These are phyloP conservation scores for Lepus timidus DNA, from an alignment of 2,113 vertebrate species.

Conservation along the genomic window DNA sequence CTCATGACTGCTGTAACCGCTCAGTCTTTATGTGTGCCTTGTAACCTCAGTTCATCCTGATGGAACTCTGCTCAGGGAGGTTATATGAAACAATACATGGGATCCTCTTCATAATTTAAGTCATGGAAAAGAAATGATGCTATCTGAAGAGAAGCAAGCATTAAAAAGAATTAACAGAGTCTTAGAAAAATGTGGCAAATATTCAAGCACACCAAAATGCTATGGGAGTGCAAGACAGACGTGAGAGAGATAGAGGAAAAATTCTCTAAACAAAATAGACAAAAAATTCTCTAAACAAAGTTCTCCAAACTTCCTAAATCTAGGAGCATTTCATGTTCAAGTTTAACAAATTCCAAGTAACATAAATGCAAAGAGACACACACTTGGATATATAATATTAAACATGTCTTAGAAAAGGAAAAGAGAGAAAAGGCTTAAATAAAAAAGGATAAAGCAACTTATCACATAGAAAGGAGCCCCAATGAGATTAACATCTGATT, in stretches of 20 bases:
- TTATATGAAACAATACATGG: neutral
- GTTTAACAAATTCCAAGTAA: neutral
- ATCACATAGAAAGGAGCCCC: neutral
- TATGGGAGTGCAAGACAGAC: neutral
- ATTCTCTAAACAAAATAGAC: too few relatives aligned
- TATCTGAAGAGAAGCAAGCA: neutral
- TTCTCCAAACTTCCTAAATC: neutral
- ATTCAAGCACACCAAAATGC: too few relatives aligned
- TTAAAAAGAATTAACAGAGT: neutral
- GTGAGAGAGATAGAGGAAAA: neutral
- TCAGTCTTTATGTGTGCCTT: neutral
- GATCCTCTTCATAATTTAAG: neutral
- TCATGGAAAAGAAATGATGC: too few relatives aligned
- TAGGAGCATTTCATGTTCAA: neutral
- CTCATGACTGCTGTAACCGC: rapidly evolving
- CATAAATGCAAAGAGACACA: neutral
- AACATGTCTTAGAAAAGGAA: neutral
- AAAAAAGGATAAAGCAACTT: neutral
- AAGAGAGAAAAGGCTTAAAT: neutral
- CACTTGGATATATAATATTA: neutral
- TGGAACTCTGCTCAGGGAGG: neutral
- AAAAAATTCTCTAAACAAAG: neutral
- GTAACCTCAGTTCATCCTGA: neutral
- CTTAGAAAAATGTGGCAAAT: neutral
- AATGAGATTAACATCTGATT: neutral